Evolutionary conservation across 2,888 invertebrate genomes (phyloP).

Genomic region (Xanthostigma xanthostigma): DNA sequence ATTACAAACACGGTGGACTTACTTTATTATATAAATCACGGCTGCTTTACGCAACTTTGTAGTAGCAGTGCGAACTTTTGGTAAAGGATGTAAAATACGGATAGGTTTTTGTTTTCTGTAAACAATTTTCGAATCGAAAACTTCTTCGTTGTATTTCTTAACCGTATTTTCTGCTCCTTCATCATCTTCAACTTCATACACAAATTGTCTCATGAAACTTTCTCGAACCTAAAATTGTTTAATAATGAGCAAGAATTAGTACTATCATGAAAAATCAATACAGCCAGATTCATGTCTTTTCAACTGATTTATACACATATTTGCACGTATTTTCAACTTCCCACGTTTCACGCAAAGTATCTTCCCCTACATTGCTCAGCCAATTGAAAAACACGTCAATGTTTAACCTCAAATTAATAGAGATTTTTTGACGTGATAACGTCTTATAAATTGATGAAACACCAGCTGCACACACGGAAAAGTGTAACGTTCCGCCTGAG

Average conservation of each 20-base stretch:
- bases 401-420: too few relatives aligned
- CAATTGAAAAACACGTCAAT: too few relatives aligned
- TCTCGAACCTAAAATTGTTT: slow-evolving; percentile 58
- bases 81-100: slow-evolving; percentile 63
- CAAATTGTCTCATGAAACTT: slow-evolving; percentile 97
- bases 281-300: too few relatives aligned
- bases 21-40: slow-evolving; percentile 81
- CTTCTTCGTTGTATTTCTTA: slow-evolving; percentile 39
- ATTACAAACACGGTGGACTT: slow-evolving; percentile 18
- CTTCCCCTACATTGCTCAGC: too few relatives aligned
- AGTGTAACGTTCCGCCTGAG: too few relatives aligned
- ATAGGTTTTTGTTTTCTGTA: slow-evolving; percentile 76
- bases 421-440: too few relatives aligned
- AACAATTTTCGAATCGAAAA: slow-evolving; percentile 55
- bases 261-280: too few relatives aligned
- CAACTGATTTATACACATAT: too few relatives aligned
- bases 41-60: slow-evolving; percentile 67
- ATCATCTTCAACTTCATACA: slow-evolving; percentile 73
- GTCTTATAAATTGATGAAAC: too few relatives aligned
- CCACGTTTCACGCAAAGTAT: too few relatives aligned
- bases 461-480: too few relatives aligned
- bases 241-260: background rate
- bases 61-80: slow-evolving; percentile 68
- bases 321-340: too few relatives aligned
- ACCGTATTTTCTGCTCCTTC: slow-evolving; percentile 45